A percentile compares a stretch with the other conserved stretches of the same genome.
phyloP scores from a whole-genome alignment of 2,888 invertebrate genomes.

The Malthinus seriepunctatus region DNA sequence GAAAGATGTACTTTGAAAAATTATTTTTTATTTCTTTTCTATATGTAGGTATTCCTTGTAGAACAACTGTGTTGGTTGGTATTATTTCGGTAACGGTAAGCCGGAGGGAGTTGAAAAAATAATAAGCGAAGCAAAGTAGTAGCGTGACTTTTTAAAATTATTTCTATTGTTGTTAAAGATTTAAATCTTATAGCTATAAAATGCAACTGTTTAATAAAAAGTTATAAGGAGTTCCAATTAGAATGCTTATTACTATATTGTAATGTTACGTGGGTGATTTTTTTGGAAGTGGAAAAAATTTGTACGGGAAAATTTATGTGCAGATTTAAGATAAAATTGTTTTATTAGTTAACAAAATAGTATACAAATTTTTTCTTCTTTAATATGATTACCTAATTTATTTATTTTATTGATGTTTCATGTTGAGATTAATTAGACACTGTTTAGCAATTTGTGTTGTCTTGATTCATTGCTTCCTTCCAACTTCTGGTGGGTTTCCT shows the following conservation, averaged over 20 bases:
- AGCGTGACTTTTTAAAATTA: conserved; percentile 15
- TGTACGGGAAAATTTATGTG: no score
- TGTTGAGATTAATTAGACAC: no score
- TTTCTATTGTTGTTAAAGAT: conserved; percentile 14
- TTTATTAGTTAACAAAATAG: no score
- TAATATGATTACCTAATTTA: no score
- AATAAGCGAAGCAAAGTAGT: conserved; percentile 15
- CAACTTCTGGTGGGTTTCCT: no score
- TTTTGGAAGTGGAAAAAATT: background rate
- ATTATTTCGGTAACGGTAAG: conserved; percentile 22
- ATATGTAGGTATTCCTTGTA: background rate
- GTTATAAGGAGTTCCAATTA: conserved; percentile 5
- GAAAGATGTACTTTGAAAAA: conserved; percentile 5
- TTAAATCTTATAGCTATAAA: conserved; percentile 11
- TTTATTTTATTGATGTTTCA: no score
- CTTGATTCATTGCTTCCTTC: no score
- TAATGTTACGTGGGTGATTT: background rate
- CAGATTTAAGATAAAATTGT: no score
- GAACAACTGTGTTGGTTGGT: conserved; percentile 15
- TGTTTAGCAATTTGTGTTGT: no score
- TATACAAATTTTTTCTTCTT: no score
- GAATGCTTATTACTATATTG: conserved; percentile 1
- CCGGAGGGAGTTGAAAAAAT: conserved; percentile 18
- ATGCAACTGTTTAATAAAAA: conserved; percentile 1
- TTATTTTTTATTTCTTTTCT: conserved; percentile 5